Percentiles rank a stretch among this genome's conserved stretches.
Conservation (phyloP, 2,888 invertebrate species). For the Apodemia zela region DNA sequence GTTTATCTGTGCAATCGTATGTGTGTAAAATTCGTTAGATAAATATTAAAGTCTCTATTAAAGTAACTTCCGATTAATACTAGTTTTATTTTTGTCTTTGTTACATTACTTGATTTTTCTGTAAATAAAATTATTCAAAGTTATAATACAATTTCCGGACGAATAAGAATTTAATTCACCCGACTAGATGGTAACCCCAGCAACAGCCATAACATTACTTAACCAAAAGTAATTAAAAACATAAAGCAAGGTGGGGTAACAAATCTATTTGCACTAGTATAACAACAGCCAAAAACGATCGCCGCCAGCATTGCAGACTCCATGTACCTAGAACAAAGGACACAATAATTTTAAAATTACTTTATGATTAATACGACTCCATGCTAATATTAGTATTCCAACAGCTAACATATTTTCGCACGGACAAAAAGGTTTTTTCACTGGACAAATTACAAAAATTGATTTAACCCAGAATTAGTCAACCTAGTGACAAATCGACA, state of each 20-base stretch:
- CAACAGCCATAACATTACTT: neutral
- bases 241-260: conserved; percentile 44
- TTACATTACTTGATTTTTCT: no score
- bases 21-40: no score
- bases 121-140: no score
- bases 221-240: conserved; percentile 26
- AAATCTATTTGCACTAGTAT: conserved; percentile 62
- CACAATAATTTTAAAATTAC: neutral
- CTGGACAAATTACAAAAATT: no score
- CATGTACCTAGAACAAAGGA: conserved; percentile 62
- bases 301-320: conserved; percentile 60
- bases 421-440: no score
- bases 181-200: neutral
- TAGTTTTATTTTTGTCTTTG: no score
- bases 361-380: neutral
- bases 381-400: neutral
- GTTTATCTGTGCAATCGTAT: no score
- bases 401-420: no score
- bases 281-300: conserved; percentile 55
- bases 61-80: no score
- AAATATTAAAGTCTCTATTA: no score
- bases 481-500: no score
- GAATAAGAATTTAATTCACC: neutral
- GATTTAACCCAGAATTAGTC: no score
- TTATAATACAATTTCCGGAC: neutral